phyloP scores from a whole-genome alignment of 2,797 vertebrate species.

The Eulemur coronatus region DNA sequence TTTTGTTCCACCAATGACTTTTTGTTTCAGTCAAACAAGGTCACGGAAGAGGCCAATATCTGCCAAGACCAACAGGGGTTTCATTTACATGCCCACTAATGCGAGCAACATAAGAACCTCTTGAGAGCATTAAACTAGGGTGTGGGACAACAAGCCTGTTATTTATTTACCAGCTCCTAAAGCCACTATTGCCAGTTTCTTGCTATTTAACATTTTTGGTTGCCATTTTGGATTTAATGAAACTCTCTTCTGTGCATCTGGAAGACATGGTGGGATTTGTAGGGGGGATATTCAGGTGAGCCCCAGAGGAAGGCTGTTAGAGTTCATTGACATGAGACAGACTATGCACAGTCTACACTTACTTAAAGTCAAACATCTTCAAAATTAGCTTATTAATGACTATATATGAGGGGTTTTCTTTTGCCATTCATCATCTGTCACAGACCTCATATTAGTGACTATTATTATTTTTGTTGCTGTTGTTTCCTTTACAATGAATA shows the following conservation, averaged over 20 bases:
- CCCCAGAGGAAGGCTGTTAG: background rate
- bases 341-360: background rate
- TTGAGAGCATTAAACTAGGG: slow-evolving; percentile 73
- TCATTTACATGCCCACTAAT: slow-evolving; percentile 73
- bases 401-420: background rate
- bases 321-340: background rate
- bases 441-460: background rate
- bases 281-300: background rate
- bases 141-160: slow-evolving; percentile 70
- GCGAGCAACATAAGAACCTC: slow-evolving; percentile 74
- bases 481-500: slow-evolving; percentile 24
- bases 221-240: slow-evolving; percentile 63
- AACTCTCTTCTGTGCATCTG: slow-evolving; percentile 40
- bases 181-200: slow-evolving; percentile 29
- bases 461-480: background rate
- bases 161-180: slow-evolving; percentile 74
- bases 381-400: background rate
- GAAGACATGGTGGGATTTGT: background rate
- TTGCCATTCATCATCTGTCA: background rate
- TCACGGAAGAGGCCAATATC: slow-evolving; percentile 74
- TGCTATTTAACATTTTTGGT: slow-evolving; percentile 63
- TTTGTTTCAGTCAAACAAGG: slow-evolving; percentile 78
- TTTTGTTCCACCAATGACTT: slow-evolving; percentile 78
- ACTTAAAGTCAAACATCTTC: slow-evolving; percentile 21
- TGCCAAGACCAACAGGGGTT: slow-evolving; percentile 77